phyloP scores from a whole-genome alignment of 2,888 invertebrate species.

The Suillia variegata region DNA sequence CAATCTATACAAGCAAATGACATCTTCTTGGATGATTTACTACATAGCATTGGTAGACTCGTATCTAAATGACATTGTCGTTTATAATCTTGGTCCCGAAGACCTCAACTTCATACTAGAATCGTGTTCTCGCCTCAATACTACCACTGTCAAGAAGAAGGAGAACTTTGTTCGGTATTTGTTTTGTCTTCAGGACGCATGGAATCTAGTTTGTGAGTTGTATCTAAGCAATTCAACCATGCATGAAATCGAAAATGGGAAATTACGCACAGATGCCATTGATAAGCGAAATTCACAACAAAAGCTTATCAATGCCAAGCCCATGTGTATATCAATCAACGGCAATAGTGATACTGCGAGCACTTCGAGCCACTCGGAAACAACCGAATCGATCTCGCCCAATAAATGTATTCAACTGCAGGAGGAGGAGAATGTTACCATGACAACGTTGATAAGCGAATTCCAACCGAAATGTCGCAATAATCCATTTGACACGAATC shows the following conservation, averaged over 20 bases:
- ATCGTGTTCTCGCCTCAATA: constrained; percentile 65
- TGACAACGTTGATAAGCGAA: constrained; percentile 60
- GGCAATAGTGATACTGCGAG: constrained; percentile 39
- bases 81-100: constrained; percentile 67
- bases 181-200: constrained; percentile 68
- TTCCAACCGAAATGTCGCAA: constrained; percentile 59
- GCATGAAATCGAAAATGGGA: constrained; percentile 57
- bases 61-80: constrained; percentile 74
- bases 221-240: constrained; percentile 63
- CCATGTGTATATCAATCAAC: constrained; percentile 44
- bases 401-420: constrained; percentile 42
- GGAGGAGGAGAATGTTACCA: constrained; percentile 58
- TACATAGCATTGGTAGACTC: constrained; percentile 85
- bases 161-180: constrained; percentile 68
- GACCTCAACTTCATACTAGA: constrained; percentile 70
- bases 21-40: constrained; percentile 89
- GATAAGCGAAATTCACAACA: constrained; percentile 13
- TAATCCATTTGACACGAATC: constrained; percentile 60
- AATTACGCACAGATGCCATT: constrained; percentile 33
- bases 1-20: constrained; percentile 90
- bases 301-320: constrained; percentile 38
- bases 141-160: constrained; percentile 62
- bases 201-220: constrained; percentile 67
- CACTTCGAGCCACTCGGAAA: constrained; percentile 38
- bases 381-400: constrained; percentile 41